phyloP scores from a whole-genome alignment of 2,797 vertebrate genomes.

The Scolopax rusticola region DNA sequence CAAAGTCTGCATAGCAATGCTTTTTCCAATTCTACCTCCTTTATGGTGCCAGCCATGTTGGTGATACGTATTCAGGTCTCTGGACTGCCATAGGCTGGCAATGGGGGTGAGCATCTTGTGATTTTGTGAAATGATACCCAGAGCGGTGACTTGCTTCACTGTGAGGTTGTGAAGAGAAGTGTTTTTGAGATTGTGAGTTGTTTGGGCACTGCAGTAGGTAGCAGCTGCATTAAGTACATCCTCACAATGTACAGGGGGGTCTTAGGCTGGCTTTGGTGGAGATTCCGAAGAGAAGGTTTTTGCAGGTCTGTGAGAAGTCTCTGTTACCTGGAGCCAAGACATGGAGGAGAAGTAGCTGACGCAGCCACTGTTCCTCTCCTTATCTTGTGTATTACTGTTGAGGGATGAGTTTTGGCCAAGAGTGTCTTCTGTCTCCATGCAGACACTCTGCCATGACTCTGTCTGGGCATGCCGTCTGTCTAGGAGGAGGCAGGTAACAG shows the following conservation, averaged over 20 bases:
- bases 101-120: not conserved
- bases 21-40: not conserved
- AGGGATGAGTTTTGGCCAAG: not conserved
- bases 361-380: not conserved
- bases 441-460: not conserved
- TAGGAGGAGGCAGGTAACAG: not conserved
- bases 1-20: not conserved
- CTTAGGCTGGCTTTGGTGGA: not conserved
- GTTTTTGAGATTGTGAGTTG: not conserved
- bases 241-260: not conserved
- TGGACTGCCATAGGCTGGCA: not conserved
- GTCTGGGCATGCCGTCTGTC: not conserved
- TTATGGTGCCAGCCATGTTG: not conserved
- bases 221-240: not conserved
- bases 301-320: not conserved
- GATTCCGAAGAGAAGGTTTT: not conserved
- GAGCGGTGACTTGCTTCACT: not conserved
- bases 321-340: not conserved
- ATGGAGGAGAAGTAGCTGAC: not conserved
- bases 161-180: not conserved
- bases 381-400: not conserved
- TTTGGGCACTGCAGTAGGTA: not conserved
- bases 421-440: not conserved
- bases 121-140: not conserved
- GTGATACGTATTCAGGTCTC: not conserved